Conservation (phyloP, 2,888 invertebrate species). For the Morpho achilles region DNA sequence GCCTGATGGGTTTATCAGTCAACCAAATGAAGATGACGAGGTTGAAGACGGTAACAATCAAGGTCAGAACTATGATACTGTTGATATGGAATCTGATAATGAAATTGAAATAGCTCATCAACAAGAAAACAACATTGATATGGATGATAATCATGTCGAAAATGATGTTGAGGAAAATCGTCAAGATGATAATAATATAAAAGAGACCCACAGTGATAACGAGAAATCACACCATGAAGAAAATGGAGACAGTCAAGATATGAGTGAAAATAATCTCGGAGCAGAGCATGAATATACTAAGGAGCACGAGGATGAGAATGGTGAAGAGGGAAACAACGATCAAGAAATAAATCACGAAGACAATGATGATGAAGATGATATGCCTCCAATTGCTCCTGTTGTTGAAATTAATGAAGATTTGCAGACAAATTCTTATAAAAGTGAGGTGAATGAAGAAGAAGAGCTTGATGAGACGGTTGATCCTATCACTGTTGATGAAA, state of each 20-base stretch:
- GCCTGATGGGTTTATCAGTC: conserved; percentile 57
- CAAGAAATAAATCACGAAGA: conserved; percentile 42
- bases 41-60: conserved; percentile 52
- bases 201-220: conserved; percentile 39
- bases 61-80: conserved; percentile 64
- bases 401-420: conserved; percentile 73
- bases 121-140: conserved; percentile 43
- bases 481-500: conserved; percentile 41
- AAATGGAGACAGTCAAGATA: conserved; percentile 42
- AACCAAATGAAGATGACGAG: conserved; percentile 37
- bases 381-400: conserved; percentile 55
- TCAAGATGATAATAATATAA: conserved; percentile 39
- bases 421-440: conserved; percentile 55
- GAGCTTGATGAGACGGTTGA: conserved; percentile 44
- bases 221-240: conserved; percentile 38
- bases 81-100: conserved; percentile 72
- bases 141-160: conserved; percentile 40
- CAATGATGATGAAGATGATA: conserved; percentile 61
- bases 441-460: conserved; percentile 56
- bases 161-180: conserved; percentile 37
- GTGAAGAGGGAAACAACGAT: conserved; percentile 45
- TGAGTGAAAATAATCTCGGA: conserved; percentile 36
- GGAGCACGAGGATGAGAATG: conserved; percentile 40
- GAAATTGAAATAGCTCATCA: conserved; percentile 72
- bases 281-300: conserved; percentile 35